A percentile compares a stretch with the other conserved stretches of the same genome.
Conservation (phyloP, 2,797 vertebrate genomes). For the Myripristis murdjan region DNA sequence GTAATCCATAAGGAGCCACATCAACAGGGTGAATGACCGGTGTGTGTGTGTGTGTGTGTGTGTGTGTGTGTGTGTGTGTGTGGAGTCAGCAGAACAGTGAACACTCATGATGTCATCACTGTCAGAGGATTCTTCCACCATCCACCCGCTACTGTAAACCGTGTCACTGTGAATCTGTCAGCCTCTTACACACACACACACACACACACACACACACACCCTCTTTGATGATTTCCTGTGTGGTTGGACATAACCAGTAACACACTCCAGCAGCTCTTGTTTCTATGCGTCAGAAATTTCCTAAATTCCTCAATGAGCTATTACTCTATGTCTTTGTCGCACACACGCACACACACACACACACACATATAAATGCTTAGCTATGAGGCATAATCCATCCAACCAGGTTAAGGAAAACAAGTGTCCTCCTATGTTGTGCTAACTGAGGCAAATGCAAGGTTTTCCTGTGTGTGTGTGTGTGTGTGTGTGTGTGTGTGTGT, state of each 20-base stretch:
- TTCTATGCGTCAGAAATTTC: too few relatives aligned
- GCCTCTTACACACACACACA: background rate
- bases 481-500: constrained; percentile 1
- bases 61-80: background rate
- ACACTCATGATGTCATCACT: constrained; percentile 4
- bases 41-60: too few relatives aligned
- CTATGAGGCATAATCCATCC: constrained; percentile 48
- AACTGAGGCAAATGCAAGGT: constrained; percentile 35
- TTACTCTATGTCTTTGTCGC: too few relatives aligned
- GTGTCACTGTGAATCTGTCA: constrained; percentile 45
- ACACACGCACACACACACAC: background rate
- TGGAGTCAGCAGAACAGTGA: constrained; percentile 25
- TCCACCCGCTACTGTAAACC: constrained; percentile 5
- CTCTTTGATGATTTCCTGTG: background rate
- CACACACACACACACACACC: background rate
- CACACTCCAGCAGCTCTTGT: too few relatives aligned
- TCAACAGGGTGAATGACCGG: too few relatives aligned
- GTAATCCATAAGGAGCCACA: too few relatives aligned
- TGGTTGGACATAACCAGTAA: background rate
- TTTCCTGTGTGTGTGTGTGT: background rate
- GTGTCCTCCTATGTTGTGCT: constrained; percentile 29
- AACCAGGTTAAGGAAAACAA: constrained; percentile 37
- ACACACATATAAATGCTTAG: constrained; percentile 18
- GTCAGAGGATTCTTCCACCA: constrained; percentile 12
- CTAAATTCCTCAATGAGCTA: too few relatives aligned